Conservation (phyloP, 2,113 vertebrate species). For the Syngnathus floridae region DNA sequence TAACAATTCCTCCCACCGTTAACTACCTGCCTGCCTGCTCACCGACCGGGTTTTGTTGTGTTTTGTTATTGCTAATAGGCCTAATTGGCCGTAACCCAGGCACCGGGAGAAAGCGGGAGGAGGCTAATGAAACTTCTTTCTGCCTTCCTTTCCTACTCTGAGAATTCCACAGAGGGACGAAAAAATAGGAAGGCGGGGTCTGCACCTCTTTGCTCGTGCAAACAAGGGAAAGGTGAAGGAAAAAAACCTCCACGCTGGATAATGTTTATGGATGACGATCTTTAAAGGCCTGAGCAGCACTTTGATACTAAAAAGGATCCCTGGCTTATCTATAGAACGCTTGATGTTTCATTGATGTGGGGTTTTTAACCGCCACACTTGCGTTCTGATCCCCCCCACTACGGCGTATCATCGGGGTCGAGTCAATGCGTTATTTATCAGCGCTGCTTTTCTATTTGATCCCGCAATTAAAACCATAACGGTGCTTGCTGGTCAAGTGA, state of each 20-base stretch:
- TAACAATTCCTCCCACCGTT: slow-evolving; percentile 72
- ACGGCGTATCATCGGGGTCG: slow-evolving; percentile 24
- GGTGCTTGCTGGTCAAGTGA: neutral
- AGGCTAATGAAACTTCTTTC: slow-evolving; percentile 37
- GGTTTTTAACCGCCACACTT: slow-evolving; percentile 36
- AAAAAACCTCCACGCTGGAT: slow-evolving; percentile 28
- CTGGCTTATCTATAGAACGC: slow-evolving; percentile 51
- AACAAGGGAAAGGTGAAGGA: neutral
- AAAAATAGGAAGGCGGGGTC: slow-evolving; percentile 23
- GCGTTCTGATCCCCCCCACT: slow-evolving; percentile 44
- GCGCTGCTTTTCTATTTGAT: slow-evolving; percentile 31
- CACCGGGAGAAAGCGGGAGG: slow-evolving; percentile 30
- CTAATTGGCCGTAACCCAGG: slow-evolving; percentile 70
- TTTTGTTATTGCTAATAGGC: slow-evolving; percentile 75
- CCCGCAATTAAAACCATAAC: slow-evolving; percentile 31
- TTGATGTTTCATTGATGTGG: slow-evolving; percentile 66
- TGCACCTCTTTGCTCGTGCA: slow-evolving; percentile 9
- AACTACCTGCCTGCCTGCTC: slow-evolving; percentile 64
- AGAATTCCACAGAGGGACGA: slow-evolving; percentile 55
- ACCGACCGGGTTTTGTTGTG: slow-evolving; percentile 56
- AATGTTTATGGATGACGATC: slow-evolving; percentile 69
- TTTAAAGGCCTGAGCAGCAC: slow-evolving; percentile 59
- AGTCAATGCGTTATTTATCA: slow-evolving; percentile 48
- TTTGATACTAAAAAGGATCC: slow-evolving; percentile 52
- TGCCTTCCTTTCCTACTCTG: slow-evolving; percentile 27